Base-by-base conservation (phyloP, 2,797 vertebrate genomes). In the Pristis pectinata region DNA sequence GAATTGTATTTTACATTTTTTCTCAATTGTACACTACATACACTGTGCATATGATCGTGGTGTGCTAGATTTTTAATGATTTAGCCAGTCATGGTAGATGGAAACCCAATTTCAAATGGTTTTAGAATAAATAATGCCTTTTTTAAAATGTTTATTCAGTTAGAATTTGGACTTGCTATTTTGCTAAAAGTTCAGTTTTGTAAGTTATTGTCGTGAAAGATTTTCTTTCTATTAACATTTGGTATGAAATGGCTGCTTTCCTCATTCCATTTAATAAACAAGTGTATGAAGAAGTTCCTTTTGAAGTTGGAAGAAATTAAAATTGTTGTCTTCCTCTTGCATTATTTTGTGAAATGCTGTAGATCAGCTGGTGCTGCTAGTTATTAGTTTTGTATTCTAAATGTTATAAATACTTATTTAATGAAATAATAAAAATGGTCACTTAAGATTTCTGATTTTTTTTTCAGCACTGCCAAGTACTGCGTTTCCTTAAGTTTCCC, bases 401-500 rank as follows among this genome's bases (percentile, higher is more conserved):
- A 44, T 80, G 10, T 27, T 49, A 53, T 85, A 4, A 87, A 59
- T 56, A 59, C 59, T 27, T 76, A 2, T 49, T 87, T 10, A 15
- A 49, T 87, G 53, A 87, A 61, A 59, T 59, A 53, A 2, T 5
- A 87, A 61, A n/a, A 61, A n/a, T n/a, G 27, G 56, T n/a, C 59
- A 89, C 13, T 89, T 89, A 13, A 9, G 15, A 37, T 5, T 56
- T 34, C 1, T 85, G 77, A 79, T 91, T 94, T 95, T 89, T 64
- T 80, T 94, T 95, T 56, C 95, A 99, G 99, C 97, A 98, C 95
- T 98, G 98, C 95, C 97, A 98, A 96, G 99, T 99, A 95, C 96
- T 99, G 19, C 98, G 99, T 49, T 98, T 99, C 95, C 96, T 99
- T 96, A 99, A 99, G 96, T 99, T 97, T 96, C 98, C 98, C 0